These are phyloP conservation scores for Pocota personata DNA, from an alignment of 2,888 invertebrate species.

Conservation along the genomic window DNA sequence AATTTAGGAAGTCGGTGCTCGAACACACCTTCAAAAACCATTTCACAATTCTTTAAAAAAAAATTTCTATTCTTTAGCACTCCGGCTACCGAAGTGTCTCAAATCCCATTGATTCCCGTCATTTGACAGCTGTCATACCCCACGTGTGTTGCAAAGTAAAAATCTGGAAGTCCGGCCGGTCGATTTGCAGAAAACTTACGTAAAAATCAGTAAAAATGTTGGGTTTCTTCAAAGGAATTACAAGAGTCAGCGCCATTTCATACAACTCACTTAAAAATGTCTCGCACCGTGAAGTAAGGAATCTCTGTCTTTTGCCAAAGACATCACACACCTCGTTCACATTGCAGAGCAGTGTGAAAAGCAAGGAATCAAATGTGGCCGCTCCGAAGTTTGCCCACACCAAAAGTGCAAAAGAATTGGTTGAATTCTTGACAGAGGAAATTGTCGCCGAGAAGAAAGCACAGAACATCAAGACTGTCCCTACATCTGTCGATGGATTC, in stretches of 20 bases:
- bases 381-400: conserved; percentile 45
- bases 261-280: conserved; percentile 39
- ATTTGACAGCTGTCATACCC: conserved; percentile 36
- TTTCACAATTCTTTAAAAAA: neutral
- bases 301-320: conserved; percentile 39
- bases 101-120: neutral
- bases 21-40: too few species aligned
- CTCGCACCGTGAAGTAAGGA: conserved; percentile 29
- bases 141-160: conserved; percentile 54
- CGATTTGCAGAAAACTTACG: conserved; percentile 48
- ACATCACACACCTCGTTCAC: conserved; percentile 14
- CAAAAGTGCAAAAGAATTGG: conserved; percentile 85
- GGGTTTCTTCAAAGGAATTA: conserved; percentile 37
- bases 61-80: neutral
- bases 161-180: conserved; percentile 6
- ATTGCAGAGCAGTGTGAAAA: conserved; percentile 21
- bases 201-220: conserved; percentile 63
- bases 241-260: conserved; percentile 40
- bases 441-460: conserved; percentile 95
- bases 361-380: neutral
- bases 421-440: conserved; percentile 96
- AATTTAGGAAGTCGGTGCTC: too few species aligned
- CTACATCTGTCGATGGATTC: conserved; percentile 92
- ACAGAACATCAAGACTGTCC: conserved; percentile 89
- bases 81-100: neutral